Base-by-base conservation (phyloP, 2,888 invertebrate species). In the Abscondita cerata region DNA sequence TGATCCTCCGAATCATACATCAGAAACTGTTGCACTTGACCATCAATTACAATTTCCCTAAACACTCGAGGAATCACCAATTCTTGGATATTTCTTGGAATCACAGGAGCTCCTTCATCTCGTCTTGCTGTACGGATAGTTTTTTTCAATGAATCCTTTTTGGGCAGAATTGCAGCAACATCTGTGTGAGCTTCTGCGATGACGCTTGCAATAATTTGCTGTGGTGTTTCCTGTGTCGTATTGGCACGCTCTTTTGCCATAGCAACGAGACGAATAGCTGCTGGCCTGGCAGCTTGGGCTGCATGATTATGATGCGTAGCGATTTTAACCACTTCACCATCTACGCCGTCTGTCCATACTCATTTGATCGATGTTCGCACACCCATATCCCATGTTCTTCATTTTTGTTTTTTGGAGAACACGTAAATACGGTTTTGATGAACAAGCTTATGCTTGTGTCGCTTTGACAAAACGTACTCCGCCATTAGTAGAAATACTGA, bases 321-420 rank as follows among this genome's bases (percentile, higher is more conserved):
- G n/a, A n/a, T n/a, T n/a, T n/a, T n/a, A n/a, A n/a, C n/a, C n/a
- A n/a, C n/a, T n/a, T n/a, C n/a, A n/a, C n/a, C n/a, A n/a, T n/a
- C n/a, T n/a, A n/a, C n/a, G n/a, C n/a, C n/a, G n/a, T n/a, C n/a
- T n/a, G n/a, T n/a, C n/a, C n/a, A n/a, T n/a, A n/a, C n/a, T n/a
- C n/a, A n/a, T n/a, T n/a, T n/a, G n/a, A n/a, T n/a, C n/a, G 6
- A 41, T 16, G 41, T 41, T 41, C 41, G 16, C 41, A 41, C 41
- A 41, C 15, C 41, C 41, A 36, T 36, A 36, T n/a, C n/a, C n/a
- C n/a, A n/a, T n/a, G 11, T 36, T 36, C 4, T 36, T 36, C 36
- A 41, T 41, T 41, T 13, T 41, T 41, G 41, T 41, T 41, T 41
- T 41, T 41, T 41, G 41, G 41, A 41, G 41, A 41, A 41, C 9